phyloP scores from a whole-genome alignment of 2,888 invertebrate species.

The Drosophila buzzatii region DNA sequence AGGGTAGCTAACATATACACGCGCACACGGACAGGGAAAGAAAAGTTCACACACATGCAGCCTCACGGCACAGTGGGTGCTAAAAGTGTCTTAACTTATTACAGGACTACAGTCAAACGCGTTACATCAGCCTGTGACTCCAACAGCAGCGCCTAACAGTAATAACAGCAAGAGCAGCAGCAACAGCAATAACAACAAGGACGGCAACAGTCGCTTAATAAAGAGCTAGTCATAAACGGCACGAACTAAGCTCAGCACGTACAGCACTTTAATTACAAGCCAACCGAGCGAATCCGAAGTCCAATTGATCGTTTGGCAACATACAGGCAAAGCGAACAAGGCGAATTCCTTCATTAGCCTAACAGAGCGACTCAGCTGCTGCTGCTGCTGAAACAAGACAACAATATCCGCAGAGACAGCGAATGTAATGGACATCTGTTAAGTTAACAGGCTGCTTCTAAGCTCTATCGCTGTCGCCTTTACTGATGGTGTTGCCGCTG shows the following conservation, averaged over 20 bases:
- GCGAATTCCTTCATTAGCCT: constrained; percentile 48
- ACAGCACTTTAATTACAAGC: constrained; percentile 73
- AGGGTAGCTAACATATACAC: constrained; percentile 38
- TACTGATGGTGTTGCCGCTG: constrained; percentile 6
- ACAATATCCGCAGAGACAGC: constrained; percentile 38
- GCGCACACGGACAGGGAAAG: constrained; percentile 1
- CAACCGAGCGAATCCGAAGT: constrained; percentile 32
- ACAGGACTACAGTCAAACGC: constrained; percentile 54
- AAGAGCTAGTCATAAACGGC: constrained; percentile 53
- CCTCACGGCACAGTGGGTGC: constrained; percentile 63
- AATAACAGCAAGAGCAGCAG: constrained; percentile 11
- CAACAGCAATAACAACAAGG: constrained; percentile 23
- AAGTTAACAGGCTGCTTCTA: constrained; percentile 65
- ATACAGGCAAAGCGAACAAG: constrained; percentile 9
- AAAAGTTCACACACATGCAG: constrained; percentile 10
- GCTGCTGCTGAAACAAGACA: constrained; percentile 12
- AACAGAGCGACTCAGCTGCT: constrained; percentile 47
- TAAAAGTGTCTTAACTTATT: constrained; percentile 75
- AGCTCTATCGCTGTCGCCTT: constrained; percentile 34
- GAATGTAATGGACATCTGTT: constrained; percentile 76
- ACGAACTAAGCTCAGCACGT: constrained; percentile 61
- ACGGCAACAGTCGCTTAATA: constrained; percentile 41
- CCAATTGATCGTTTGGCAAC: constrained; percentile 30
- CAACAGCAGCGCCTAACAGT: constrained; percentile 14
- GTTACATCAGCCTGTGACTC: constrained; percentile 58